phyloP scores from a whole-genome alignment of 2,888 invertebrate species.

The Biston betularia region DNA sequence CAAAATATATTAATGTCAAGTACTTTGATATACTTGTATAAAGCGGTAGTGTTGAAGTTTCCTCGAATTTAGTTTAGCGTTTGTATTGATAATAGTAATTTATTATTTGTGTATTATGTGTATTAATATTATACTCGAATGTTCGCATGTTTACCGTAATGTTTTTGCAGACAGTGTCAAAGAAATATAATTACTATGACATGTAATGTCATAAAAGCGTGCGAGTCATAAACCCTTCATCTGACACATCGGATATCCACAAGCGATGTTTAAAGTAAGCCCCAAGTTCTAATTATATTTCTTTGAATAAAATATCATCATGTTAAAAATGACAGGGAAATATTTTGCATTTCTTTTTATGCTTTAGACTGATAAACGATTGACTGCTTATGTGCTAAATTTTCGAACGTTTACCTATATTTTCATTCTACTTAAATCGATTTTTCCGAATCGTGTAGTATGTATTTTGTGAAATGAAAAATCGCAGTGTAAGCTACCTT shows the following conservation, averaged over 20 bases:
- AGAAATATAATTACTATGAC: conserved; percentile 11
- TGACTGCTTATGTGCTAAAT: conserved; percentile 78
- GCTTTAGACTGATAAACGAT: conserved; percentile 68
- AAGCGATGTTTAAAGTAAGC: neutral
- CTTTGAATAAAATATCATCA: conserved; percentile 10
- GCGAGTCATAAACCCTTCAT: too few relatives aligned
- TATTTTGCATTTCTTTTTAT: conserved; percentile 68
- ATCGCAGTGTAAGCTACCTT: neutral
- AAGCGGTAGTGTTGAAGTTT: conserved; percentile 38
- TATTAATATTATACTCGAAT: conserved; percentile 33
- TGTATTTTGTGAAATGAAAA: conserved; percentile 9
- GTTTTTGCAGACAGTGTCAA: conserved; percentile 21
- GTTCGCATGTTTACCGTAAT: conserved; percentile 18
- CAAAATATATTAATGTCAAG: conserved; percentile 24
- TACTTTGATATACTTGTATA: conserved; percentile 20
- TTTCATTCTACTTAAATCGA: conserved; percentile 37
- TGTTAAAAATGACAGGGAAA: conserved; percentile 56
- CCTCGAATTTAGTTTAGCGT: conserved; percentile 44
- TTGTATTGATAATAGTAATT: conserved; percentile 31
- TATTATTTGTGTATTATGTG: conserved; percentile 16
- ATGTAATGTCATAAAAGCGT: too few relatives aligned
- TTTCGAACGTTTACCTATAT: conserved; percentile 59
- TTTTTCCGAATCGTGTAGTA: conserved; percentile 40
- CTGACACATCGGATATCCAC: too few relatives aligned
- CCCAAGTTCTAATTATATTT: neutral